phyloP scores from a whole-genome alignment of 2,797 vertebrate genomes.

The Lophius americanus region DNA sequence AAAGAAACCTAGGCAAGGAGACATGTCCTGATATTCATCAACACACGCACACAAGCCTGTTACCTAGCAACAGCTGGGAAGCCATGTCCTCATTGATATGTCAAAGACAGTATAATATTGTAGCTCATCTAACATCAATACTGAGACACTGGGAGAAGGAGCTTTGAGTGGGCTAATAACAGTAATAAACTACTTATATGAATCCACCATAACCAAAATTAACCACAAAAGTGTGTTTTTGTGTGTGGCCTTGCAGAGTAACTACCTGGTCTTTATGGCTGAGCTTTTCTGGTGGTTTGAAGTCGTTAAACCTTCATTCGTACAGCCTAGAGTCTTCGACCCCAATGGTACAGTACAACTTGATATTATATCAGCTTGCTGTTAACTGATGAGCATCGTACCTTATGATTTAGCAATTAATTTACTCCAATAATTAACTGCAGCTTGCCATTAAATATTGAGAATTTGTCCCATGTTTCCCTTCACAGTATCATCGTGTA shows the following conservation, averaged over 20 bases:
- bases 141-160: slow-evolving; percentile 4
- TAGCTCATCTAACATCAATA: slow-evolving; percentile 14
- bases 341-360: slow-evolving; percentile 71
- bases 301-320: slow-evolving; percentile 97
- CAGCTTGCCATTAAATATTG: neutral
- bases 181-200: slow-evolving; percentile 8
- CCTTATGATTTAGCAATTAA: neutral
- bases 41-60: slow-evolving; percentile 39
- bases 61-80: slow-evolving; percentile 63
- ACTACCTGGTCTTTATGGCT: slow-evolving; percentile 99
- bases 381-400: neutral
- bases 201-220: slow-evolving; percentile 15
- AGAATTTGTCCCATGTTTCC: slow-evolving; percentile 3
- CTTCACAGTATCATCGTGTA: slow-evolving; percentile 63
- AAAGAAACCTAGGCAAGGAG: slow-evolving; percentile 18
- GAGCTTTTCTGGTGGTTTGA: slow-evolving; percentile 99
- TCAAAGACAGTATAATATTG: slow-evolving; percentile 29
- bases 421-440: neutral
- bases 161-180: slow-evolving; percentile 4
- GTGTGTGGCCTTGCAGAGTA: slow-evolving; percentile 84
- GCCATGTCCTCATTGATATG: slow-evolving; percentile 51
- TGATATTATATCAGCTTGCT: slow-evolving; percentile 11
- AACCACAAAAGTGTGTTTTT: slow-evolving; percentile 33
- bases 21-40: slow-evolving; percentile 11
- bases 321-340: slow-evolving; percentile 87